Percentiles rank a stretch among this genome's conserved stretches.
Conservation (phyloP, 2,888 invertebrate genomes). For the Pollenia griseotomentosa region DNA sequence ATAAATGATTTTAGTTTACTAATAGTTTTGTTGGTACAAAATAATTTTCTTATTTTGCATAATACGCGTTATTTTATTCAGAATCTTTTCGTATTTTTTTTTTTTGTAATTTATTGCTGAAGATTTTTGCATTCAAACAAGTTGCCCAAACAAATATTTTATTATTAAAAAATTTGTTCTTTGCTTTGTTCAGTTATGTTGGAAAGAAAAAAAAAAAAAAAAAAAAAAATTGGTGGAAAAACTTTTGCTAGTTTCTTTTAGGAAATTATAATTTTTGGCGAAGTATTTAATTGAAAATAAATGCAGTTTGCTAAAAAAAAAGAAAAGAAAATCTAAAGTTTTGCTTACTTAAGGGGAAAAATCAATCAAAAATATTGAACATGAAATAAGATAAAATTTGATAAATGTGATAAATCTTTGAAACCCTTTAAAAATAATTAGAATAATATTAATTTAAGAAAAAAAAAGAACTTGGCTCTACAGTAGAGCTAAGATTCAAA, state of each 20-base stretch:
- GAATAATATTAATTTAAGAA: too few relatives aligned
- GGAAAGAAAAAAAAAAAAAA: neutral
- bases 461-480: too few relatives aligned
- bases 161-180: conserved; percentile 44
- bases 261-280: conserved; percentile 38
- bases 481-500: too few relatives aligned
- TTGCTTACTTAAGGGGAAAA: neutral
- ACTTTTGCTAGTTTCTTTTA: conserved; percentile 18
- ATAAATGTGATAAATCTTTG: too few relatives aligned
- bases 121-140: conserved; percentile 63
- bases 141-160: conserved; percentile 59
- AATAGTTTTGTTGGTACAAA: conserved; percentile 68
- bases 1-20: conserved; percentile 72
- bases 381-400: neutral
- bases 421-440: too few relatives aligned
- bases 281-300: conserved; percentile 27
- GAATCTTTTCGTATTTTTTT: conserved; percentile 9
- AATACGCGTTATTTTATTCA: conserved; percentile 43
- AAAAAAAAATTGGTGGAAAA: conserved; percentile 3
- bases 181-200: conserved; percentile 10
- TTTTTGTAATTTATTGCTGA: conserved; percentile 46
- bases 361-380: conserved; percentile 10
- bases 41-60: conserved; percentile 53
- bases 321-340: neutral
- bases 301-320: conserved; percentile 14